Percentiles rank a stretch among this genome's conserved stretches.
These are phyloP conservation scores for Mustelus asterias DNA, from an alignment of 2,113 vertebrate species.

Conservation along the genomic window DNA sequence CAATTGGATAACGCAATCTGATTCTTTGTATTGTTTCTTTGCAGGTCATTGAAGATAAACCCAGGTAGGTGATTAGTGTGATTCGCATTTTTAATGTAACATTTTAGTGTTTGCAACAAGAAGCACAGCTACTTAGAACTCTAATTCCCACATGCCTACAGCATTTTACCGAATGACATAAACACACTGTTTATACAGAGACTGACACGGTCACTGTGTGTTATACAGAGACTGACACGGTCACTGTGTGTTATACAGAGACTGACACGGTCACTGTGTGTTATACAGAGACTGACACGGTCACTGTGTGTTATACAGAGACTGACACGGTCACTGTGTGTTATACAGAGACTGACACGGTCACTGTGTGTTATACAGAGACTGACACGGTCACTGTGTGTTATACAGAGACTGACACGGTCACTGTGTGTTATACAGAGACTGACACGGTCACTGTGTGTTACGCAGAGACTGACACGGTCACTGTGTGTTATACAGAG, in stretches of 20 bases:
- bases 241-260: background rate
- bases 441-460: background rate
- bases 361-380: background rate
- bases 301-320: background rate
- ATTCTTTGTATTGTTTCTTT: conserved; percentile 46
- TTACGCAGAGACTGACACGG: background rate
- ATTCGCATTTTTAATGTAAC: conserved; percentile 42
- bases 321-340: background rate
- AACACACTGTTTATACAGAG: background rate
- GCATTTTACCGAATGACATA: background rate
- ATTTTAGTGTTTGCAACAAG: background rate
- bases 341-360: background rate
- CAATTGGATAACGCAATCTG: background rate
- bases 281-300: background rate
- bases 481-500: background rate
- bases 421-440: background rate
- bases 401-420: no score
- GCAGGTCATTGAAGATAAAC: conserved; percentile 55
- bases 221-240: background rate
- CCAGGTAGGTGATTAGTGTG: conserved; percentile 55
- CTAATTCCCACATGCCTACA: background rate
- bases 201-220: background rate
- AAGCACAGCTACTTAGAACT: background rate
- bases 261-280: background rate
- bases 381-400: background rate